These are phyloP conservation scores for Puffinus mauretanicus DNA, from an alignment of 2,113 vertebrate genomes.

Conservation along the genomic window DNA sequence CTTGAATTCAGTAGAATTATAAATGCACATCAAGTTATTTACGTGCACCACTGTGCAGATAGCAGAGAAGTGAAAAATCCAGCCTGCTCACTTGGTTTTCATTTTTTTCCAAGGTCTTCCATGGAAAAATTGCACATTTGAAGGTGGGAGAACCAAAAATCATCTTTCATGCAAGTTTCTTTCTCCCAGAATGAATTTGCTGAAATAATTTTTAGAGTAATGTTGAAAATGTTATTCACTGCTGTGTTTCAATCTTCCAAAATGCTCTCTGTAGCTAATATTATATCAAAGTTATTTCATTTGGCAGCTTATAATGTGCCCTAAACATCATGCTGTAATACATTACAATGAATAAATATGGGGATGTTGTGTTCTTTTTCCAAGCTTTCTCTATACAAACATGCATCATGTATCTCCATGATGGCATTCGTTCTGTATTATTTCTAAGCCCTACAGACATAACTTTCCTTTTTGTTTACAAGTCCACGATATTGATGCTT, in stretches of 20 bases:
- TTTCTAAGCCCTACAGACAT: background rate
- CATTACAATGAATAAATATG: background rate
- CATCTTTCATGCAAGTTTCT: background rate
- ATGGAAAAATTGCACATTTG: background rate
- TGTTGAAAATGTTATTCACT: background rate
- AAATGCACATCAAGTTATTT: background rate
- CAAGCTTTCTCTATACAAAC: background rate
- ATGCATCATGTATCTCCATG: background rate
- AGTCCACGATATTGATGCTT: background rate
- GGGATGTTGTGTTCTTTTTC: background rate
- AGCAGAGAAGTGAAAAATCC: background rate
- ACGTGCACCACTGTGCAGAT: background rate
- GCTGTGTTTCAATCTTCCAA: background rate
- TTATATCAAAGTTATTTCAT: background rate
- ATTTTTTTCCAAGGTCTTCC: background rate
- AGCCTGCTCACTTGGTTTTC: background rate
- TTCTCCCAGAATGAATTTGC: background rate
- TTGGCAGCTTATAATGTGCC: background rate
- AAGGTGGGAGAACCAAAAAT: background rate
- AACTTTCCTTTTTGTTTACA: slow-evolving; percentile 10
- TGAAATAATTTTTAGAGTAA: background rate
- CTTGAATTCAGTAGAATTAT: background rate
- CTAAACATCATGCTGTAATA: background rate
- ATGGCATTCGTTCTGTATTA: background rate
- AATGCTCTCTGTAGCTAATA: background rate